Evolutionary conservation across 1,140 invertebrate species (phyloP), one percentile per base, ranked within the genome.

Genomic region (Drosophila lacertosa): DNA sequence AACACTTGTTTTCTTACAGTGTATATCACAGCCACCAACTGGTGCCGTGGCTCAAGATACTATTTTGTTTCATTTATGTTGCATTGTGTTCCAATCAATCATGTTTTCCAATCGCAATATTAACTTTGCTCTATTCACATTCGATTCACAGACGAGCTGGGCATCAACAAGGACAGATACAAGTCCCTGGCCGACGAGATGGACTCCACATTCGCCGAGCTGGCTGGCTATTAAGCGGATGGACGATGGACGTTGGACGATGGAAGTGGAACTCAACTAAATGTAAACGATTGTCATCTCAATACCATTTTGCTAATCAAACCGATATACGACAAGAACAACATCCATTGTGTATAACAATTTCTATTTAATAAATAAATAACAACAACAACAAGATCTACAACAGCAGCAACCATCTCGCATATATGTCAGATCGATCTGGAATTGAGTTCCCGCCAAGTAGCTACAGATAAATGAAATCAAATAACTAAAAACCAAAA

Each of bases 81-180:
- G n/a, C 65, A 51, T 44, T 59, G 47, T 77, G 70, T 89, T 73
- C 33, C 32, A 59, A 69, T 64, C 48, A 48, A 67, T 70, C 42
- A 86, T 84, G 67, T 45, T 6, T 42, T 10, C 1, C 10, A 18
- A 10, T 7, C 4, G 15, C 3, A 6, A 15, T 42, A 22, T 22
- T 48, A 39, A 62, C 45, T n/a, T 5, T 13, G 13, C 42, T 48
- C 44, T n/a, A n/a, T n/a, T n/a, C n/a, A n/a, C n/a, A n/a, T 68
- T 22, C 35, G 48, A 22, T 63, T 37, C 58, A 65, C 94, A 99
- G 98, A 99, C 93, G 98, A 99, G 94, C 94, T 99, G 93, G 97
- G 98, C 90, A 96, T 98, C 94, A 98, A 99, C 95, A 99, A 99
- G 94, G 98, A 99, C 94, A 97, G 97, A 95, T 99, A 98, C 96